Base-by-base conservation (phyloP, 2,888 invertebrate genomes). In the Tenthredo scrophulariae region DNA sequence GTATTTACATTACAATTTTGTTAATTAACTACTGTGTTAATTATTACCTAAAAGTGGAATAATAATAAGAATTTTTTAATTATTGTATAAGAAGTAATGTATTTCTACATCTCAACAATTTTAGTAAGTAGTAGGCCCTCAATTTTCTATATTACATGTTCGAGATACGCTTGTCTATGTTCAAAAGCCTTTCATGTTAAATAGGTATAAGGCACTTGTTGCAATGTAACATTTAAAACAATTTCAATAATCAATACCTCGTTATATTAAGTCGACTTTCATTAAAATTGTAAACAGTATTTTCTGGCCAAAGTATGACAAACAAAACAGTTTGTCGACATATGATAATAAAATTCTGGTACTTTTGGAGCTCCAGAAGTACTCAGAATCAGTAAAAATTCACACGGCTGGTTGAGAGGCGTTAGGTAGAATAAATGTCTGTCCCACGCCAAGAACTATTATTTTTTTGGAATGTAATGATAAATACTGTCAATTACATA, bases 101-200 rank as follows among this genome's bases (percentile, higher is more conserved):
- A 83, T 83, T 83, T 70, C 70, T 70, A 83, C 83, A 83, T 46
- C n/a, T 67, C 83, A 83, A 83, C 83, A 62, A 80, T 83, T 65
- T 83, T 67, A 58, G 43, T 83, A 67, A 83, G 83, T 83, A 83
- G 37, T 67, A 67, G 83, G 83, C 83, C 83, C 67, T 70, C 46
- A 67, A 83, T 67, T 67, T 83, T 46, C 29, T 83, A 62, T 83
- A 29, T 29, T 83, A 70, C 46, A n/a, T 67, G 9, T 40, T 26
- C 29, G 46, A 65, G 33, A 67, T 83, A 62, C n/a, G 7, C n/a
- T 50, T 82, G 65, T 26, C 9, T 67, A 26, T 22, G n/a, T 46
- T 83, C 10, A 29, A 83, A 83, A 70, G n/a, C 54, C 54, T 29
- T 77, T 33, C 13, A 29, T 26, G 26, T 79, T n/a, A 22, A 29